Base-by-base conservation (phyloP, 2,113 vertebrate genomes). In the Spheniscus mendiculus region DNA sequence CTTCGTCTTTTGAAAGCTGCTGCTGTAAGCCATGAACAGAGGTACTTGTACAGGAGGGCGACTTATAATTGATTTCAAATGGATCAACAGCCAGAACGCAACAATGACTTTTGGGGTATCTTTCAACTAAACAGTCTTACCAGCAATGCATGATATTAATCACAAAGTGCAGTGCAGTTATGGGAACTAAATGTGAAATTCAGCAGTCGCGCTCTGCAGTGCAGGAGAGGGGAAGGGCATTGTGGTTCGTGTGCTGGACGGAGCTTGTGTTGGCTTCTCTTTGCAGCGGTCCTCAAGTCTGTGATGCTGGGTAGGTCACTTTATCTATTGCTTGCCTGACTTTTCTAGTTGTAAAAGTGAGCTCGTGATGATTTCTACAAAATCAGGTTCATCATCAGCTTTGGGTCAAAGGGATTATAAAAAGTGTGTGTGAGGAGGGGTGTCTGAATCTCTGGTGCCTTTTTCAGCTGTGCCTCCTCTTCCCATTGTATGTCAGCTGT, bases 401-500 rank as follows among this genome's bases (percentile, higher is more conserved):
- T 71, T 44, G 56, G 61, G 56, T 32, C 61, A 27, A 1, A 42
- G 55, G 19, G 8, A 10, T 9, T 67, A 52, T 19, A 7, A 52
- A 47, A 55, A 49, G 18, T 42, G 11, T 14, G 12, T n/a, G 1
- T 52, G n/a, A 42, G 32, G 45, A 74, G 34, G 7, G 25, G 9
- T 34, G 12, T 23, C 15, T 30, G 42, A 53, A 26, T 40, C 2
- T 32, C 18, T 80, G 61, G 30, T 72, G 38, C 58, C 21, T 21
- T 14, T 45, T 22, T 42, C n/a, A 73, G 40, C 65, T 49, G 36
- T 56, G 52, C 34, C 34, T 7, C 6, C 29, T 56, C 40, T 40
- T 62, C 29, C 42, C 16, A 2, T 22, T 55, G 40, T 21, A 2
- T 12, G 5, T 6, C 49, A 49, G 14, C 13, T 2, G 0, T 38